Base-by-base conservation (phyloP, 2,797 vertebrate genomes). In the Jordanella pulchra region DNA sequence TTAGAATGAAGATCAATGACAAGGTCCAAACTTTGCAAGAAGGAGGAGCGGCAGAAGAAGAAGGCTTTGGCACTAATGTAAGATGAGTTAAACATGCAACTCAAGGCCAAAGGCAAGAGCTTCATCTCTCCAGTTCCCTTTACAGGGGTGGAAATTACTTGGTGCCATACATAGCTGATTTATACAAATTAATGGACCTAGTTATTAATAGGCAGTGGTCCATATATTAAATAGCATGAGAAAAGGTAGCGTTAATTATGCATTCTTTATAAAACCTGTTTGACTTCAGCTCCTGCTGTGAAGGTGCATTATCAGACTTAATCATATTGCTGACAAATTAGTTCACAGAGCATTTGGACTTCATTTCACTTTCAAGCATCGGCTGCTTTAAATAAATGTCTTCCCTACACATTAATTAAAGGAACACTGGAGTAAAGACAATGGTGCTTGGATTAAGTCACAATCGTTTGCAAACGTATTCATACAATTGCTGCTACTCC, bases 201-300 rank as follows among this genome's bases (percentile, higher is more conserved):
- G 87, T 91, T 93, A 94, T 93, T 94, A 93, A 93, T 94, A 93
- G 90, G 83, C 77, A 68, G 84, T 81, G 85, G 86, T 88, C 90
- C 92, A 92, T 93, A 88, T 93, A 93, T 94, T 92, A 93, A 92
- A 91, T 89, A 93, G 87, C 86, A 90, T 87, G 90, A 92, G 88
- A 92, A 93, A 93, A 93, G 90, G 92, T 93, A 93, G 84, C 89
- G 92, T 93, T 93, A 93, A 94, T 94, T 92, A 93, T 94, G 90
- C 86, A 94, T 90, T 83, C 84, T 87, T 91, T 90, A 89, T 89
- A 89, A 92, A 94, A 88, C 89, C 89, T 91, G 91, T 92, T 92
- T 93, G 89, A 91, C 89, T 90, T 89, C 78, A 65, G 81, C 23
- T 63, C 71, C 79, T 65, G 72, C 67, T 60, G 69, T 58, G 54